Conservation (phyloP, 2,113 vertebrate species). For the Balaeniceps rex region DNA sequence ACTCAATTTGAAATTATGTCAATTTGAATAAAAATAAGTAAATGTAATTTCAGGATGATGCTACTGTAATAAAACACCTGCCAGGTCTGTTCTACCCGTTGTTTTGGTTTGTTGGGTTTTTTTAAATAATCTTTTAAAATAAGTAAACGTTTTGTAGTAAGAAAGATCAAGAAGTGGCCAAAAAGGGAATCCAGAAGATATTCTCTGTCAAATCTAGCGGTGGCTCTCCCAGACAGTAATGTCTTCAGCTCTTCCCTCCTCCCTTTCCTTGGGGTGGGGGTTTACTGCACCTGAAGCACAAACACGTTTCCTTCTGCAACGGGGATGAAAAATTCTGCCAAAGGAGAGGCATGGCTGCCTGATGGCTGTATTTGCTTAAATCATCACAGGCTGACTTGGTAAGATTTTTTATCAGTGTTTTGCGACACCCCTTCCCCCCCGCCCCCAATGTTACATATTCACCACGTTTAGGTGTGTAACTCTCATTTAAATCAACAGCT, state of each 20-base stretch:
- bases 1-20: slow-evolving; percentile 24
- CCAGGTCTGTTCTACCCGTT: background rate
- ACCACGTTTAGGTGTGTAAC: background rate
- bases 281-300: background rate
- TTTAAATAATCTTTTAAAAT: background rate
- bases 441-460: background rate
- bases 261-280: background rate
- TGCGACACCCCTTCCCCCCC: background rate
- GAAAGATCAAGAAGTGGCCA: background rate
- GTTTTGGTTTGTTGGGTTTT: background rate
- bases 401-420: background rate
- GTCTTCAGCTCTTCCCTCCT: background rate
- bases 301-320: background rate
- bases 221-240: background rate
- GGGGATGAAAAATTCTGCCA: background rate
- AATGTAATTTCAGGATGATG: slow-evolving; percentile 3
- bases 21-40: slow-evolving; percentile 39
- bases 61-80: slow-evolving; percentile 1
- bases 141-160: background rate
- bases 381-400: background rate
- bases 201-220: background rate
- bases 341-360: background rate
- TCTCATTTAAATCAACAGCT: background rate
- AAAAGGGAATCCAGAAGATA: background rate
- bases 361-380: background rate